phyloP scores from a whole-genome alignment of 2,888 invertebrate genomes.

The Napeogenes sylphis region DNA sequence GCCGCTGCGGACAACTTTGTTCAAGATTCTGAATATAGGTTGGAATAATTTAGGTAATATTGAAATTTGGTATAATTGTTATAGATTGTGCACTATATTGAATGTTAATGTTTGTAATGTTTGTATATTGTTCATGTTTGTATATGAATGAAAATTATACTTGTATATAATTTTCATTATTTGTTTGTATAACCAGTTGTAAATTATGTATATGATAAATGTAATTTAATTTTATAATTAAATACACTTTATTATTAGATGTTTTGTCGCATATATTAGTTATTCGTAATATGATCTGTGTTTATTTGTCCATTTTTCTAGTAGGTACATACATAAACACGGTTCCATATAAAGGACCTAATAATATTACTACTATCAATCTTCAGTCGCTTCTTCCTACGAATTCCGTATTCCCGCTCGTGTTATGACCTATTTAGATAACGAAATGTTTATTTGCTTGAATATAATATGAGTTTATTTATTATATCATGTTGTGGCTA shows the following conservation, averaged over 20 bases:
- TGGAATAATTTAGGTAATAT: slow-evolving; percentile 17
- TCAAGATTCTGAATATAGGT: slow-evolving; percentile 20
- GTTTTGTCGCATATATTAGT: no score
- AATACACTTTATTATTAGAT: no score
- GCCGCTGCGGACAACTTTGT: slow-evolving; percentile 23
- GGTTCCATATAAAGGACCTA: slow-evolving; percentile 22
- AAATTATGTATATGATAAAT: no score
- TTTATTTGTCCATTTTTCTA: slow-evolving; percentile 13
- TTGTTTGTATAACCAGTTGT: no score
- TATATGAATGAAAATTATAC: no score
- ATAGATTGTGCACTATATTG: background rate
- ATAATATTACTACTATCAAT: slow-evolving; percentile 29
- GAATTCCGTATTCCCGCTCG: slow-evolving; percentile 26
- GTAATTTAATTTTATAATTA: no score
- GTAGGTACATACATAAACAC: slow-evolving; percentile 5
- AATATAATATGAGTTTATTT: slow-evolving; percentile 29
- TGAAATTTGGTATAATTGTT: slow-evolving; percentile 8
- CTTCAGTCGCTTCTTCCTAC: slow-evolving; percentile 25
- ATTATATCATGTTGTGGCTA: slow-evolving; percentile 6
- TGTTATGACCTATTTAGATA: slow-evolving; percentile 35
- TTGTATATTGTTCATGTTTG: no score
- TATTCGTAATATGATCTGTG: background rate
- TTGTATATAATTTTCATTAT: background rate
- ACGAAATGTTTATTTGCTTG: slow-evolving; percentile 32
- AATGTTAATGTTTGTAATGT: background rate